Base-by-base conservation (phyloP, 1,140 invertebrate species). In the Lethocerus indicus region DNA sequence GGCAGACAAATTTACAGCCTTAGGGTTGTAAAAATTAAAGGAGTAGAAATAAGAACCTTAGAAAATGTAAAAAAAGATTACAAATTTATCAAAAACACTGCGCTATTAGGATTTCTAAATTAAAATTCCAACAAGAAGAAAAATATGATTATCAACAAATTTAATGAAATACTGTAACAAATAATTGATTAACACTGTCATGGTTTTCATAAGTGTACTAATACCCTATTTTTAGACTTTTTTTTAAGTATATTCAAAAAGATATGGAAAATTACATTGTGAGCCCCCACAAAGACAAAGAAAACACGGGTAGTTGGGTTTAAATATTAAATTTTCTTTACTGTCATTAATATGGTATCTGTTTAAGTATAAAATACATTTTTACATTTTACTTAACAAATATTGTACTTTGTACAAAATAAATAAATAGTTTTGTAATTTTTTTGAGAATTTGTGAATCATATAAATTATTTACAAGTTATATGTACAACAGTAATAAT, bases 331-430 rank as follows among this genome's bases (percentile, higher is more conserved):
- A 12, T 32, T 32, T 32, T 32, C 16, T 32, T 32, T 32, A 12
- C 16, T 12, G 16, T 12, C 16, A 32, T 32, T 12, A 32, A 32
- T 12, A 12, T 32, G 16, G 9, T 12, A 12, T 32, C 29, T 9
- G 9, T 12, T 12, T 12, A 32, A 12, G 9, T 12, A 32, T 32
- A 12, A 12, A 32, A 12, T n/a, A n/a, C n/a, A 32, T 12, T 32
- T 32, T 12, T 40, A 40, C n/a, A 40, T 40, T 16, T 40, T 20
- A n/a, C n/a, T 24, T 43, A 43, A 43, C 41, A 43, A 43, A 43
- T 43, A 43, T 43, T 24, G 23, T 43, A 43, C 23, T 24, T 43
- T 43, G 12, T 43, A 43, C 41, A 43, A 43, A 43, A 43, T 43
- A 43, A 43, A 43, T 43, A 43, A 43, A 43, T 43, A 43, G 26